A percentile compares a stretch with the other conserved stretches of the same genome.
Evolutionary conservation across 2,888 invertebrate genomes (phyloP).

Genomic region (Pardosa pseudoannulata): DNA sequence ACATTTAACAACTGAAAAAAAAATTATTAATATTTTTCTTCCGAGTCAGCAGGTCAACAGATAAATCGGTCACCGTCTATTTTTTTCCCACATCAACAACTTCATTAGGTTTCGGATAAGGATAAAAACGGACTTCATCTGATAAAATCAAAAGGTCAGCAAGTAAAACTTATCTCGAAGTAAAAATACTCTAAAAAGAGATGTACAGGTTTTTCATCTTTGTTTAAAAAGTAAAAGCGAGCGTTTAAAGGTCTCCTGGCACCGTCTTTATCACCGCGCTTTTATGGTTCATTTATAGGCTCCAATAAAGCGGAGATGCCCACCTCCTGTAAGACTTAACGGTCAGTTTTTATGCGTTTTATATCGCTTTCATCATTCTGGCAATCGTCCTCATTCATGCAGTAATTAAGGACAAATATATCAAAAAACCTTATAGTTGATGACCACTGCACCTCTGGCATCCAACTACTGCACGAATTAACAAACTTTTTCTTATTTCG

Average conservation of each 20-base stretch:
- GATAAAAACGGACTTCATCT: neutral
- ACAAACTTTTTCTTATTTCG: too few relatives aligned
- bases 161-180: neutral
- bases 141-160: conserved; percentile 1
- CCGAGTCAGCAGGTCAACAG: neutral
- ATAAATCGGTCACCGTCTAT: neutral
- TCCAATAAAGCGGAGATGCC: neutral
- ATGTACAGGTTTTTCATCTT: neutral
- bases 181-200: too few relatives aligned
- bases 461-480: too few relatives aligned
- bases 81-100: conserved; percentile 14
- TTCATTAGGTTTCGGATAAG: neutral
- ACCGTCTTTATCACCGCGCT: neutral
- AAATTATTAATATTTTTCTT: neutral
- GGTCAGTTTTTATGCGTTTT: neutral
- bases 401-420: too few relatives aligned
- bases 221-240: neutral
- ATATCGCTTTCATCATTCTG: neutral
- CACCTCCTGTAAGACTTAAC: neutral
- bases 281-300: neutral
- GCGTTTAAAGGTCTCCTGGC: neutral
- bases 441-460: too few relatives aligned
- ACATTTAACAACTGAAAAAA: neutral
- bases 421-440: too few relatives aligned
- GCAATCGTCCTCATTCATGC: neutral